Percentiles rank a stretch among this genome's conserved stretches.
phyloP scores from a whole-genome alignment of 2,888 invertebrate species.

The Pherbina coryleti region DNA sequence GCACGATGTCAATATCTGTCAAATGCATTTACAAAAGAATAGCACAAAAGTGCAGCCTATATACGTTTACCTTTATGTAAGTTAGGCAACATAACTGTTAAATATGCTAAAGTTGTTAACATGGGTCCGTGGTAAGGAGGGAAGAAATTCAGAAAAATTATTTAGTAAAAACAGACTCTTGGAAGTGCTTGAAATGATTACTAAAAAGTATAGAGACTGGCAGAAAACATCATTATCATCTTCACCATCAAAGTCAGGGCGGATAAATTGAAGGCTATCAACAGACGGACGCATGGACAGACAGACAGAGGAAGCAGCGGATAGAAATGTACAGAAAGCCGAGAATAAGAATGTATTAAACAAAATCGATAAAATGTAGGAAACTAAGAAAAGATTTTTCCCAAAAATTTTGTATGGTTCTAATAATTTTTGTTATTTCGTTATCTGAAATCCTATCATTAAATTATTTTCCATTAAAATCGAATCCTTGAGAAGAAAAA shows the following conservation, averaged over 20 bases:
- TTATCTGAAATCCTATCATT: not conserved
- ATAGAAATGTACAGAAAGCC: not conserved
- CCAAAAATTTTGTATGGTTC: not conserved
- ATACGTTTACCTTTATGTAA: not conserved
- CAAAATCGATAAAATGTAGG: conserved; percentile 34
- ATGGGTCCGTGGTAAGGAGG: not conserved
- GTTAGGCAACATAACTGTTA: not conserved
- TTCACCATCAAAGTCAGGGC: not conserved
- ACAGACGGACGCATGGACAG: not conserved
- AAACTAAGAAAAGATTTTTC: conserved; percentile 15
- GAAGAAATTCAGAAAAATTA: not conserved
- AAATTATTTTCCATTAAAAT: not conserved
- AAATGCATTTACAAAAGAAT: conserved; percentile 11
- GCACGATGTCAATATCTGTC: conserved; percentile 27
- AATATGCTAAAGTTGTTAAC: not conserved
- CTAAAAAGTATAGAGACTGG: not conserved
- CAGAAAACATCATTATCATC: not conserved
- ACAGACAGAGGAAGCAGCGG: not conserved
- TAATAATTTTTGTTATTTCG: not conserved
- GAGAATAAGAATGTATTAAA: conserved; percentile 17
- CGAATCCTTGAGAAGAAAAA: no score
- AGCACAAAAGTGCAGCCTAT: not conserved
- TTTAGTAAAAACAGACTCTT: not conserved
- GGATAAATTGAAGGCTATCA: conserved; percentile 7
- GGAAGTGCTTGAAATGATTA: not conserved